Percentiles rank a stretch among this genome's conserved stretches.
Evolutionary conservation across 2,797 vertebrate species (phyloP).

Genomic region (Merluccius polli): DNA sequence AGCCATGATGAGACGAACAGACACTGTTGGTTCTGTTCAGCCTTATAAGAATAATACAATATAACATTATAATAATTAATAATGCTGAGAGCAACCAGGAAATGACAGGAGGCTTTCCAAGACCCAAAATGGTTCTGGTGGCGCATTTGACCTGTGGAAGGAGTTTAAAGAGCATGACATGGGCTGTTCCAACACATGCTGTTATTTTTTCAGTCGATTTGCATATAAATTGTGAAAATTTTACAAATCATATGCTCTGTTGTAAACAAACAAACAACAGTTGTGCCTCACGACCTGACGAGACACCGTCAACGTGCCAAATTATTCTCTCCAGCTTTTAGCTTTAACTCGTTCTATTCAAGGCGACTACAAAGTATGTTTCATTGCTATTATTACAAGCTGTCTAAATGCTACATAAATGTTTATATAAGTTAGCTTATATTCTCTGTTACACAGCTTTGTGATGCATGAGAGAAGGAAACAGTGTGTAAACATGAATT

Average conservation of each 20-base stretch:
- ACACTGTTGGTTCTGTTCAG: slow-evolving; percentile 1
- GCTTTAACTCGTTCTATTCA: background rate
- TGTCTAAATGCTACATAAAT: background rate
- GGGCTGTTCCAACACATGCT: background rate
- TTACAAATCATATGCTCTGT: background rate
- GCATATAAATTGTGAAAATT: background rate
- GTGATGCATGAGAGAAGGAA: background rate
- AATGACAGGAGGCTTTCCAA: background rate
- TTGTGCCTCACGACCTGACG: background rate
- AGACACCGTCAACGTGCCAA: background rate
- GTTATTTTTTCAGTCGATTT: background rate
- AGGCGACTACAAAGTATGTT: background rate
- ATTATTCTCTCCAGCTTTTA: background rate
- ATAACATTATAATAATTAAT: background rate
- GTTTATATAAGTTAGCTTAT: background rate
- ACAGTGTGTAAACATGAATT: background rate
- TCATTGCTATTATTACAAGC: background rate
- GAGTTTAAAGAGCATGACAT: background rate
- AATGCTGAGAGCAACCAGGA: background rate
- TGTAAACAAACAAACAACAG: background rate
- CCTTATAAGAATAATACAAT: background rate
- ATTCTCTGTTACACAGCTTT: background rate
- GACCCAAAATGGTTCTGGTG: background rate
- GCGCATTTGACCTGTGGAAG: background rate
- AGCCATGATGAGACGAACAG: background rate